Base-by-base conservation (phyloP, 2,113 vertebrate species). In the Todiramphus saurophagus region DNA sequence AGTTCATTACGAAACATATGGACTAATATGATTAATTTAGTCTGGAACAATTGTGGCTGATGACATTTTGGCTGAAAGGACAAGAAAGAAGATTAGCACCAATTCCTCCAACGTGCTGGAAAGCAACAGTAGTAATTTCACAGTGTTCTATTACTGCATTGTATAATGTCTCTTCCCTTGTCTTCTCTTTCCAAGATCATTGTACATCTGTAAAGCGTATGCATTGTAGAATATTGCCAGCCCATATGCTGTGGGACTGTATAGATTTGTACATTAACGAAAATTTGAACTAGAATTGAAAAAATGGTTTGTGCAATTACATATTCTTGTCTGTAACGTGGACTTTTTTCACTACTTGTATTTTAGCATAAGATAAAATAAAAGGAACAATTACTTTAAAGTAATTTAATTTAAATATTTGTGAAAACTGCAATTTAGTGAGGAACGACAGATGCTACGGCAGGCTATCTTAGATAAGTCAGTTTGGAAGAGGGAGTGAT, bases 11-110 rank as follows among this genome's bases (percentile, higher is more conserved):
- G 78, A 95, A 97, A 76, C 77, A 84, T 91, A 85, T 79, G 74
- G 81, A 66, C 85, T 66, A 59, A 82, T 83, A 83, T 79, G 89
- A 93, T 94, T 94, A 81, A 92, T 94, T 94, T 82, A 91, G 74
- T 93, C 66, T 69, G 62, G 25, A 95, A 76, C 16, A 84, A 90
- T 84, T 82, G 58, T 73, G 13, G 8, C 44, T 78, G 58, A 41
- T 59, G 59, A 93, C 58, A 83, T 91, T 92, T 87, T 89, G 69
- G 69, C 70, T 50, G 44, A 91, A 88, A 85, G 59, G 62, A 73
- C 41, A 90, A 82, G 83, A 84, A 87, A 78, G 43, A 76, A 87
- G 12, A 73, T 53, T 73, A 87, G n/a, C 50, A 87, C 20, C 41
- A 72, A 31, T n/a, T 91, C 56, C n/a, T 92, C 30, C 41, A 66